Evolutionary conservation across 2,113 vertebrate species (phyloP).

Genomic region (Stercorarius parasiticus): DNA sequence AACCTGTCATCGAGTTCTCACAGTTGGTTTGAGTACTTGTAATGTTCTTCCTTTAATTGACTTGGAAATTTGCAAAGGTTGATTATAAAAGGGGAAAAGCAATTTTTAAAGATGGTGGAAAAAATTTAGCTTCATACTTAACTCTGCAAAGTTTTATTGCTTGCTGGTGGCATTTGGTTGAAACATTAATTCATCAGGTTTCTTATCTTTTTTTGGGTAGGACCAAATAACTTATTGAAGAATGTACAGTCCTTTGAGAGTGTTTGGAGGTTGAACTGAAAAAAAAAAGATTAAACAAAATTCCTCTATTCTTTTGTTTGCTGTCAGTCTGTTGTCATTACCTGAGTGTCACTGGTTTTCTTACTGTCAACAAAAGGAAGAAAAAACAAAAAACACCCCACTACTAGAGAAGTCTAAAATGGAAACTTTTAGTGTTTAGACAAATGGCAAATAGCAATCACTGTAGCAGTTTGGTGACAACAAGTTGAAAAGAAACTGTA

Average conservation of each 20-base stretch:
- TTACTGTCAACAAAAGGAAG: background rate
- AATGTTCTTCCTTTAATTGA: constrained; percentile 50
- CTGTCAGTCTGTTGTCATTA: background rate
- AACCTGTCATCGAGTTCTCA: constrained; percentile 51
- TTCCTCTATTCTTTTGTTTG: background rate
- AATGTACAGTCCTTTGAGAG: background rate
- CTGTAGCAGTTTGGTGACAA: background rate
- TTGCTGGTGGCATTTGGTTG: background rate
- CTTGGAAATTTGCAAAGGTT: constrained; percentile 19
- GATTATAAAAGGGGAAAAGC: background rate
- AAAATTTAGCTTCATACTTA: background rate
- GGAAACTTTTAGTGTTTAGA: background rate
- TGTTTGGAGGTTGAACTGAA: background rate
- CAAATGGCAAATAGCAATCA: background rate
- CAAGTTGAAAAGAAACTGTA: background rate
- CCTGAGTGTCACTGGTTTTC: background rate
- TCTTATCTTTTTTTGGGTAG: background rate
- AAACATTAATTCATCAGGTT: background rate
- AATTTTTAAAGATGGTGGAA: background rate
- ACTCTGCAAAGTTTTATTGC: background rate
- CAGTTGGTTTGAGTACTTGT: constrained; percentile 32
- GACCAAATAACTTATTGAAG: background rate
- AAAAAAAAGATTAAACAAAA: background rate
- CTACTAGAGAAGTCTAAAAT: background rate
- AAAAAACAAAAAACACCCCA: fast-evolving